Evolutionary conservation across 1,140 invertebrate genomes (phyloP).

Genomic region (Heliconius nattereri): DNA sequence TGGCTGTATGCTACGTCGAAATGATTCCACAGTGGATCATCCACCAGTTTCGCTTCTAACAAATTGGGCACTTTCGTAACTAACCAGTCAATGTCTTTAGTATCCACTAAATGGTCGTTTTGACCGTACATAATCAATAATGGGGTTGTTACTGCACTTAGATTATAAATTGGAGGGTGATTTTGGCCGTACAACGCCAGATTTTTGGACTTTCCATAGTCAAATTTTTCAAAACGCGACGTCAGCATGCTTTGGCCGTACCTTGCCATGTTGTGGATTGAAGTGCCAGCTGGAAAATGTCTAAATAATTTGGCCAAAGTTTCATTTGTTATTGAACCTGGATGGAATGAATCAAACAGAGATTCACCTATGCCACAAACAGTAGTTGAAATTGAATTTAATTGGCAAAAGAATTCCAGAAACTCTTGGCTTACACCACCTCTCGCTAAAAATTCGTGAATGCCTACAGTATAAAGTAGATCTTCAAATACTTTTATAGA

Average conservation of each 20-base stretch:
- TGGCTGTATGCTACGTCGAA: constrained; percentile 59
- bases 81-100: constrained; percentile 61
- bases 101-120: constrained; percentile 63
- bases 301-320: constrained; percentile 63
- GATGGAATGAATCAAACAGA: constrained; percentile 50
- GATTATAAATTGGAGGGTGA: constrained; percentile 78
- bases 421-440: constrained; percentile 50
- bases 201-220: constrained; percentile 80
- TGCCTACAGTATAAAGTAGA: constrained; percentile 32
- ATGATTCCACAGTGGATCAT: constrained; percentile 66
- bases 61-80: constrained; percentile 56
- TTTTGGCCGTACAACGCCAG: constrained; percentile 74
- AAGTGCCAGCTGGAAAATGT: constrained; percentile 88
- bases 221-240: constrained; percentile 76
- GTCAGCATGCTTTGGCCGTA: constrained; percentile 80
- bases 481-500: constrained; percentile 38
- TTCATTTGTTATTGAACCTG: constrained; percentile 50
- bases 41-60: constrained; percentile 48
- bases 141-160: constrained; percentile 79
- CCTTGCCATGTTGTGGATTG: constrained; percentile 85
- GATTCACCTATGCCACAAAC: constrained; percentile 39
- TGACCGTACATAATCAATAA: constrained; percentile 57
- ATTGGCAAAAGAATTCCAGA: constrained; percentile 51
- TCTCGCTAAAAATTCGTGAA: constrained; percentile 51
- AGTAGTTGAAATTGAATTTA: constrained; percentile 35